phyloP scores from a whole-genome alignment of 2,888 invertebrate genomes.

The Rhyacophila evoluta region DNA sequence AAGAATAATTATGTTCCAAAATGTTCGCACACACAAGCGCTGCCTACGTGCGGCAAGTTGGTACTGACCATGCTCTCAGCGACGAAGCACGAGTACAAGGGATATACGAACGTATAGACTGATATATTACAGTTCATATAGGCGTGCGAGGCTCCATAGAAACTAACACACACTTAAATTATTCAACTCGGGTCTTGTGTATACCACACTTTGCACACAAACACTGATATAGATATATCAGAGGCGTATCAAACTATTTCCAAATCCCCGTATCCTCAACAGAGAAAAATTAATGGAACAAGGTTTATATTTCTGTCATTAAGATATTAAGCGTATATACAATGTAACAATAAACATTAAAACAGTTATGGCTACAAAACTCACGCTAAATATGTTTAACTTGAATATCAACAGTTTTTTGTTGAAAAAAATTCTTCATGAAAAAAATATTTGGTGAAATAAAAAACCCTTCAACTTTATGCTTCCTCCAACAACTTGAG shows the following conservation, averaged over 20 bases:
- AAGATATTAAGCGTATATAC: too few relatives aligned
- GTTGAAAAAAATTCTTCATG: too few relatives aligned
- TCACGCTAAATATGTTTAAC: too few relatives aligned
- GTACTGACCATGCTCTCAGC: constrained; percentile 39
- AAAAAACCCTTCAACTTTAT: too few relatives aligned
- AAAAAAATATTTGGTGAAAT: too few relatives aligned
- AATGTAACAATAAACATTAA: too few relatives aligned
- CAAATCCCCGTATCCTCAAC: not conserved
- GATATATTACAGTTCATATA: constrained; percentile 26
- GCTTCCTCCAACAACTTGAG: too few relatives aligned
- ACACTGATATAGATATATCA: not conserved
- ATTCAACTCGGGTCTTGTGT: constrained; percentile 13
- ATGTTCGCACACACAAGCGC: constrained; percentile 32
- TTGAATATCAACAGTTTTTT: too few relatives aligned
- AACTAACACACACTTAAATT: constrained; percentile 24
- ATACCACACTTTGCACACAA: constrained; percentile 6
- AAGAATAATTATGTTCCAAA: constrained; percentile 35
- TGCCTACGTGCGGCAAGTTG: constrained; percentile 40
- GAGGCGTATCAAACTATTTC: not conserved
- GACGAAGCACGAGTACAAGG: constrained; percentile 19
- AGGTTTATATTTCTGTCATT: too few relatives aligned
- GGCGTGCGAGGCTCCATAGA: constrained; percentile 2
- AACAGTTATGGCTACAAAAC: too few relatives aligned
- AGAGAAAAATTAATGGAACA: too few relatives aligned
- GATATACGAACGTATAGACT: constrained; percentile 33